A percentile compares a stretch with the other conserved stretches of the same genome.
Evolutionary conservation across 1,140 invertebrate species (phyloP).

Genomic region (Atopsyche davidsoni): DNA sequence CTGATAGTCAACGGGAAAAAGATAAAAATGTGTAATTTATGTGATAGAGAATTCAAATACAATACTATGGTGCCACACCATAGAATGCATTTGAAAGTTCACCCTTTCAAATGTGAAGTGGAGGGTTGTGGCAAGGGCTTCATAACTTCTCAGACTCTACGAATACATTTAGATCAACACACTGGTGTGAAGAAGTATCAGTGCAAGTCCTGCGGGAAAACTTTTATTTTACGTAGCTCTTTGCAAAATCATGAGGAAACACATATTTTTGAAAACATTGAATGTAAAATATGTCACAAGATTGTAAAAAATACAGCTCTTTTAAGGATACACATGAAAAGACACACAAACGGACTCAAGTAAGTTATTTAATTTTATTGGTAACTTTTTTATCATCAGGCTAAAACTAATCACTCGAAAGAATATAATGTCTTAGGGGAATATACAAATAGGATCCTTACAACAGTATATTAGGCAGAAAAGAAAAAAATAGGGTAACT

Average conservation of each 20-base stretch:
- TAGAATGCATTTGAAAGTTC: conserved; percentile 26
- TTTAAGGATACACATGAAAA: conserved; percentile 27
- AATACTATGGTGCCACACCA: conserved; percentile 25
- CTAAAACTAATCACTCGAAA: neutral
- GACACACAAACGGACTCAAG: conserved; percentile 23
- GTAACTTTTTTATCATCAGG: neutral
- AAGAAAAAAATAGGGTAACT: neutral
- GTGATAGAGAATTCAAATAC: conserved; percentile 20
- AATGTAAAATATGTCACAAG: conserved; percentile 27
- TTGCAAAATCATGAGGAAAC: conserved; percentile 25
- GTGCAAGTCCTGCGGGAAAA: conserved; percentile 26
- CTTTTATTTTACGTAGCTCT: conserved; percentile 21
- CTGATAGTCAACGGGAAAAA: conserved; percentile 26
- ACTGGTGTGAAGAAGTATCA: conserved; percentile 24
- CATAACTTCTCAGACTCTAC: conserved; percentile 17
- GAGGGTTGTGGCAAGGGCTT: conserved; percentile 20
- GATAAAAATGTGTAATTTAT: conserved; percentile 20
- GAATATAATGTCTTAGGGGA: too few relatives aligned
- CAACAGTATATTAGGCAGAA: too few relatives aligned
- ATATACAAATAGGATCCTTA: too few relatives aligned
- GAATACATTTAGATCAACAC: conserved; percentile 15
- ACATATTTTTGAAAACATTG: conserved; percentile 19
- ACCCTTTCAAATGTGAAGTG: conserved; percentile 26
- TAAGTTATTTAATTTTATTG: conserved; percentile 8
- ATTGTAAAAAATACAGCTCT: conserved; percentile 23